phyloP scores from a whole-genome alignment of 2,797 vertebrate genomes.

The Eospalax fontanierii region DNA sequence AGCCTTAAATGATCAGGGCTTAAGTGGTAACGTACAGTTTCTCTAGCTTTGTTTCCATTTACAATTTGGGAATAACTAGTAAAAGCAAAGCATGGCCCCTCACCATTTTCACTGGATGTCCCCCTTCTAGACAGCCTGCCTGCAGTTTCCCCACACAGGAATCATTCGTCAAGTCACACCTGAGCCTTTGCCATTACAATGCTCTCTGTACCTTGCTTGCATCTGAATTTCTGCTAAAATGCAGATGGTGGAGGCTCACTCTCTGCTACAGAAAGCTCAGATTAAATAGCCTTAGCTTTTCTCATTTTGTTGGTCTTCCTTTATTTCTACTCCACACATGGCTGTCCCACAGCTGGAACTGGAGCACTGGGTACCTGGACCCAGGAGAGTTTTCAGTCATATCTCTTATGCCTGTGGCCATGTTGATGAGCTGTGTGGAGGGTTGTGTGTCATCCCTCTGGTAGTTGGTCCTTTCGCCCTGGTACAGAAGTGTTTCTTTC shows the following conservation, averaged over 20 bases:
- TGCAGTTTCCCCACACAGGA: background rate
- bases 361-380: background rate
- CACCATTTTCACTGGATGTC: background rate
- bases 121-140: background rate
- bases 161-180: background rate
- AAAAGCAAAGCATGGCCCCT: background rate
- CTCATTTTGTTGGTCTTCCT: background rate
- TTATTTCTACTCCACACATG: background rate
- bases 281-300: background rate
- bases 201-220: background rate
- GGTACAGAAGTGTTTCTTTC: background rate
- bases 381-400: background rate
- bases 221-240: conserved; percentile 1
- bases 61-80: background rate
- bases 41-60: background rate
- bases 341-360: background rate
- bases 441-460: background rate
- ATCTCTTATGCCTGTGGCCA: background rate
- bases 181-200: background rate
- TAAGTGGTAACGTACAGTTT: background rate
- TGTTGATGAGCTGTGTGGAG: background rate
- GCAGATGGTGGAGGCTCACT: conserved; percentile 3
- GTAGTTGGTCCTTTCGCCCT: background rate
- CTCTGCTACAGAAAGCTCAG: background rate
- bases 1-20: background rate